Base-by-base conservation (phyloP, 2,113 vertebrate species). In the Telmatochromis sp. region DNA sequence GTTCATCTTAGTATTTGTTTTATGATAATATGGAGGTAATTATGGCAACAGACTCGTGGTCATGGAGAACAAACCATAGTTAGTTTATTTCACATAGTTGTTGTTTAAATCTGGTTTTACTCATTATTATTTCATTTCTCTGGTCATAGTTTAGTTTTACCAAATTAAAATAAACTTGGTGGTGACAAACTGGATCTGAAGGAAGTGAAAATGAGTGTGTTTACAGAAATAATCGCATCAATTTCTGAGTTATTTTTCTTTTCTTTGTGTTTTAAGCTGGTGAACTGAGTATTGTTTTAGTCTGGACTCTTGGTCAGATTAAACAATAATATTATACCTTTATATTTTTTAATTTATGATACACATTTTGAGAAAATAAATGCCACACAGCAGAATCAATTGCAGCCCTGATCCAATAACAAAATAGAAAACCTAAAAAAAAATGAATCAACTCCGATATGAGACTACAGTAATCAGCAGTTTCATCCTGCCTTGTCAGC, bases 331-430 rank as follows among this genome's bases (percentile, higher is more conserved):
- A 33, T 28, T 13, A 51, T 13, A 13, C 15, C 45, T 78, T 31
- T 47, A 51, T 78, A 49, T n/a, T 51, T 51, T 78, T 31, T 3
- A 31, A 31, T 78, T 49, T 8, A 31, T 78, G 9, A 49, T 31
- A 28, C 2, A 49, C 15, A 78, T 78, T n/a, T 49, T 49, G 70
- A 75, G 42, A 49, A 78, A 78, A 78, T 78, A 78, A 78, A 19
- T 78, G 4, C 0, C 14, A 17, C 26, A 31, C 26, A 78, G 17
- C 0, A 31, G 17, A 78, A 49, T 78, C 15, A 78, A 78, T 35
- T 33, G 10, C 45, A 78, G 26, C 0, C 26, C 2, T 6, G 0
- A 78, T 51, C 11, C 45, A 45, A 9, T 31, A 82, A 9, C 53
- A 81, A 23, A 28, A 55, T 7, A 81, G 54, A 28, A 58, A 80